A percentile compares a stretch with the other conserved stretches of the same genome.
phyloP scores from a whole-genome alignment of 2,888 invertebrate genomes.

The Melieria picta region DNA sequence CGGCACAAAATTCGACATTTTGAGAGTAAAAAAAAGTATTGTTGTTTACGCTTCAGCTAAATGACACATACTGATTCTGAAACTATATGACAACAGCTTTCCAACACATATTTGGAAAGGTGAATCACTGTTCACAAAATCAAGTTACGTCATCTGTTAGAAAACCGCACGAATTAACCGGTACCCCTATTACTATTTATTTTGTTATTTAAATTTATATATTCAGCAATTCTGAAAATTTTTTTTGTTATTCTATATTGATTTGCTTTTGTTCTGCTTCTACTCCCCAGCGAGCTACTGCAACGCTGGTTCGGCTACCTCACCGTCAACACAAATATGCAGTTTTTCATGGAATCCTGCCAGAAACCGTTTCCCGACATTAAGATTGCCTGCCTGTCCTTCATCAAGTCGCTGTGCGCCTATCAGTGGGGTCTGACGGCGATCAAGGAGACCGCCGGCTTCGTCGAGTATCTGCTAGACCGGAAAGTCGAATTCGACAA shows the following conservation, averaged over 20 bases:
- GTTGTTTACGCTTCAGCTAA: no score
- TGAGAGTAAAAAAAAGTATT: no score
- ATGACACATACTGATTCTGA: no score
- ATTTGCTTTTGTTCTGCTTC: no score
- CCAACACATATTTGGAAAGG: no score
- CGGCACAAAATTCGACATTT: no score
- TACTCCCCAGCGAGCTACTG: slow-evolving; percentile 66
- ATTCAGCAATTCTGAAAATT: no score
- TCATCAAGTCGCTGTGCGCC: slow-evolving; percentile 74
- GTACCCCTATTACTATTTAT: neutral
- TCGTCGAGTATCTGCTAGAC: slow-evolving; percentile 81
- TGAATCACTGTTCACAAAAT: no score
- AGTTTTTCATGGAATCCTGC: slow-evolving; percentile 70
- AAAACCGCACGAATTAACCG: no score
- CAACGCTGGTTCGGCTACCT: slow-evolving; percentile 73
- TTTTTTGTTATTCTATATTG: no score
- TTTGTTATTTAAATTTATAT: neutral
- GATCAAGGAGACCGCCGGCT: slow-evolving; percentile 77
- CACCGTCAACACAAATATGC: slow-evolving; percentile 65
- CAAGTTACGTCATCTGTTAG: no score
- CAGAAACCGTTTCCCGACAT: slow-evolving; percentile 86
- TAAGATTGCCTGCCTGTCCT: slow-evolving; percentile 73
- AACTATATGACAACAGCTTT: no score
- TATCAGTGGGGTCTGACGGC: slow-evolving; percentile 84
- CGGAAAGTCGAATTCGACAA: slow-evolving; percentile 76